Percentiles rank a stretch among this genome's conserved stretches.
Evolutionary conservation across 2,797 vertebrate species (phyloP).

Genomic region (Sardinella longiceps): DNA sequence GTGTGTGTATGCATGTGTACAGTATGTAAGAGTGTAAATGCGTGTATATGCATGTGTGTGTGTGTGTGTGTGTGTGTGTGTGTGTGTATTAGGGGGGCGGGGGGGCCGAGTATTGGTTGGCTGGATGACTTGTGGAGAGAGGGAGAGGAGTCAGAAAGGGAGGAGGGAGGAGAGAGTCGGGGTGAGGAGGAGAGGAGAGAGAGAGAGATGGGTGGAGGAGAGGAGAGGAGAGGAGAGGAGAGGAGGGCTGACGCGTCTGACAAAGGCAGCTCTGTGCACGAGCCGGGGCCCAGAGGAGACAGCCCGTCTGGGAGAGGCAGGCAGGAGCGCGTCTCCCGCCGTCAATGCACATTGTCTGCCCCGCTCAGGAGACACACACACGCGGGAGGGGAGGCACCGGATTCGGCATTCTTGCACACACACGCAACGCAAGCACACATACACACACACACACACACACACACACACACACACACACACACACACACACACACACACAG

Average conservation of each 20-base stretch:
- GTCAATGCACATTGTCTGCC: conserved; percentile 92
- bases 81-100: conserved; percentile 62
- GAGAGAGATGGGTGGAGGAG: neutral
- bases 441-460: conserved; percentile 42
- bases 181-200: conserved; percentile 76
- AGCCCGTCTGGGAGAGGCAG: conserved; percentile 96
- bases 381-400: conserved; percentile 69
- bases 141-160: neutral
- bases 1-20: conserved; percentile 21
- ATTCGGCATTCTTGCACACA: conserved; percentile 73
- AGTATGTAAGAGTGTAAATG: too few species aligned
- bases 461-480: conserved; percentile 51
- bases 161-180: conserved; percentile 73
- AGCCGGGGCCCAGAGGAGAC: conserved; percentile 92
- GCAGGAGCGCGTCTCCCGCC: conserved; percentile 88
- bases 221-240: conserved; percentile 81
- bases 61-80: conserved; percentile 21
- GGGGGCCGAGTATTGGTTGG: neutral
- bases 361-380: conserved; percentile 49
- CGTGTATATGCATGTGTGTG: too few species aligned
- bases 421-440: conserved; percentile 44
- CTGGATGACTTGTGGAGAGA: neutral
- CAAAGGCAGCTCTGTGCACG: conserved; percentile 99
- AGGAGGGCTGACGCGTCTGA: conserved; percentile 95
- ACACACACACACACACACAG: conserved; percentile 35